Evolutionary conservation across 2,888 invertebrate genomes (phyloP), one percentile per base, ranked within the genome.

Genomic region (Lypha dubia): DNA sequence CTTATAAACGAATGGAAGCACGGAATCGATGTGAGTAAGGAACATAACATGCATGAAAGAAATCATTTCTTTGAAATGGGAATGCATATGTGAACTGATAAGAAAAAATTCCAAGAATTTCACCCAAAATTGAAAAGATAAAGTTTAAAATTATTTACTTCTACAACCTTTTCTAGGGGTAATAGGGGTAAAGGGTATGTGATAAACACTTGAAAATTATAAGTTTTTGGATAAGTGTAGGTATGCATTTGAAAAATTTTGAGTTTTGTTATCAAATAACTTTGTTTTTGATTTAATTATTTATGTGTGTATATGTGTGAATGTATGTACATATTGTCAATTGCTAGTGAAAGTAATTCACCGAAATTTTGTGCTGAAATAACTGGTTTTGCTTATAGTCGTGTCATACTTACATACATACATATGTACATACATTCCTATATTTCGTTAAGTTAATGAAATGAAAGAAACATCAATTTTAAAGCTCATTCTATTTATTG

Each of bases 51-150:
- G 24, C 3, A 41, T 24, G 22, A 49, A 73, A 35, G 22, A 49
- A 73, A 35, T 49, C 8, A 51, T 44, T 46, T n/a, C 32, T 35
- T 32, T 32, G 20, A n/a, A 58, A 53, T 41, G 35, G 17, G 20
- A 71, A 62, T 49, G 58, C 35, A 73, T 24, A 73, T 62, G 35
- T 6, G 4, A 0, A 24, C 35, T 49, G 73, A 62, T 73, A 73
- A 73, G 46, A 60, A 60, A 5, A 20, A 60, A 35, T 73, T 73
- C 60, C 32, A 8, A 35, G 58, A 60, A 73, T 60, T 73, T 60
- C 32, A 46, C n/a, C 11, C n/a, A n/a, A 51, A 49, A 28, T 32
- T 51, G 13, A 35, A n/a, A 28, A 41, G 3, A 20, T 11, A 13
- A 32, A 3, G 2, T 9, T 20, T 11, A 20, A 49, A 51, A 51